Evolutionary conservation across 2,797 vertebrate genomes (phyloP), one percentile per base, ranked within the genome.

Genomic region (Lutjanus argentimaculatus): DNA sequence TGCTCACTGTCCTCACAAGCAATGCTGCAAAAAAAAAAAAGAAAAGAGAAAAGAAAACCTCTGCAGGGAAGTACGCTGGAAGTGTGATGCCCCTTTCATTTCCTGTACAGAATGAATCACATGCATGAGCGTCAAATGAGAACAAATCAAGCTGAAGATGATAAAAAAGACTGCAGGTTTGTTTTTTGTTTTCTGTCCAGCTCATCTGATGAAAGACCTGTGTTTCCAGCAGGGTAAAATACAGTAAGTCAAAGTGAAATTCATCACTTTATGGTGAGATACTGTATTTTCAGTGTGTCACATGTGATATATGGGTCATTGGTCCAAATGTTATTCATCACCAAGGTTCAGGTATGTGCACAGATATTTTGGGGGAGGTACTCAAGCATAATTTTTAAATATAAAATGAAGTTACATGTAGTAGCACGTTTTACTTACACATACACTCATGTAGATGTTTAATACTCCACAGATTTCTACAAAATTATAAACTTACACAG

Each of bases 41-140:
- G 14, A 0, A 49, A 15, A 25, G 14, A 0, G 16, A 15, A 49
- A 25, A 30, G 12, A 52, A 9, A 36, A 42, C 22, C 25, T 57
- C 30, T 51, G 10, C 53, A n/a, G 25, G 30, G 58, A 51, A 57
- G 16, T 43, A n/a, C 0, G 0, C 55, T 63, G 43, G 55, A 58
- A 53, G 53, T 49, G 79, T 43, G 30, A 1, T 49, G 56, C 3
- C 16, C 25, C 25, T 6, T 63, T 63, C 14, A n/a, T 78, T 76
- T 73, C 66, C 71, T 70, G 67, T 72, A 61, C 70, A 46, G 25
- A 70, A 21, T 79, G 53, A 86, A 53, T 80, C 45, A 59, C 12
- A 46, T 0, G 7, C 45, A 6, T 51, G 8, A 43, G 19, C 14
- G 67, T 67, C 67, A 83, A 72, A 83, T 64, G 21, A 86, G 22